Percentiles rank a stretch among this genome's conserved stretches.
Conservation (phyloP, 2,888 invertebrate species). For the Pollenia angustigena region DNA sequence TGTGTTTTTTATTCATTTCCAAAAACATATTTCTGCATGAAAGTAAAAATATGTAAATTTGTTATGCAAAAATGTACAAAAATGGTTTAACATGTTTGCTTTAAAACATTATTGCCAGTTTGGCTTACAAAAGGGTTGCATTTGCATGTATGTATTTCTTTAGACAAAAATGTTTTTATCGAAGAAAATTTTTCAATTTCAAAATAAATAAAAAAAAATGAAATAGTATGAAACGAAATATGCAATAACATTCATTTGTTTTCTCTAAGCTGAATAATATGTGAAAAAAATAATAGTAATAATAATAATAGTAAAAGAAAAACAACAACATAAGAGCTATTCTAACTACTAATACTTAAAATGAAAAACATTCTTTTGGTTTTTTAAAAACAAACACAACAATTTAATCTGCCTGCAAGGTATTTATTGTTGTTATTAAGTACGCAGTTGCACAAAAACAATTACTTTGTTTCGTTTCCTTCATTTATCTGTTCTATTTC, state of each 20-base stretch:
- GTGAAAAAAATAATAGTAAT: not conserved
- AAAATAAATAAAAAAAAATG: not conserved
- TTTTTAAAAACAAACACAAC: constrained; percentile 42
- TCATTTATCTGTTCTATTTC: not conserved
- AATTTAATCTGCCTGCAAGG: constrained; percentile 60
- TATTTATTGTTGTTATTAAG: constrained; percentile 34
- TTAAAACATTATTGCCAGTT: too few species aligned
- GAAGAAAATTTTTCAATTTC: not conserved
- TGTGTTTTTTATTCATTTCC: not conserved
- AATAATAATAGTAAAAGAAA: not conserved
- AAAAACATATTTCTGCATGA: not conserved
- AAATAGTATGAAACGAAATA: constrained; percentile 12
- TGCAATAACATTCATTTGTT: constrained; percentile 13
- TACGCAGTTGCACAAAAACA: constrained; percentile 35
- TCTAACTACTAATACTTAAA: constrained; percentile 3
- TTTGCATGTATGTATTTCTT: not conserved
- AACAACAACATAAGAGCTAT: constrained; percentile 21
- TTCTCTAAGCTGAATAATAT: constrained; percentile 19
- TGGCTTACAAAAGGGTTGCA: not conserved
- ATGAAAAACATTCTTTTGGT: constrained; percentile 34
- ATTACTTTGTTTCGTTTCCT: constrained; percentile 37
- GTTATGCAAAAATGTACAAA: not conserved
- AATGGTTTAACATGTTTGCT: not conserved
- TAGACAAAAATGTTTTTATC: not conserved
- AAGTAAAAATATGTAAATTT: constrained; percentile 1